Evolutionary conservation across 2,113 vertebrate species (phyloP).

Genomic region (Lontra canadensis): DNA sequence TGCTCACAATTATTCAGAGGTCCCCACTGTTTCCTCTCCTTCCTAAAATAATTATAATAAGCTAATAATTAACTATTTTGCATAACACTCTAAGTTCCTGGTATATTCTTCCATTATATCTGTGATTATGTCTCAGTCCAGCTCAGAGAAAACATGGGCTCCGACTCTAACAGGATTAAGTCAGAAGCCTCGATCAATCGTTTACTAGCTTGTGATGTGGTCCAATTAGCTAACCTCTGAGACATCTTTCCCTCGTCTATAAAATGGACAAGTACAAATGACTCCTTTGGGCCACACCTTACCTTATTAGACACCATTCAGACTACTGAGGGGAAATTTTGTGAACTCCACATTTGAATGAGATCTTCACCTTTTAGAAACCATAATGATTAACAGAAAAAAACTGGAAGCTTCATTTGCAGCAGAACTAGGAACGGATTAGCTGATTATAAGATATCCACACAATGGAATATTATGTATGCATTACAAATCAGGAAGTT

Average conservation of each 20-base stretch:
- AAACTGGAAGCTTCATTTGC: background rate
- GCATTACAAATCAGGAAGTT: background rate
- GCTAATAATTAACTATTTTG: background rate
- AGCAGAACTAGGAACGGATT: background rate
- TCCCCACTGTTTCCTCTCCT: background rate
- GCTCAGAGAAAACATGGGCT: background rate
- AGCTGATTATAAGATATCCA: background rate
- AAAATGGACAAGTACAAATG: background rate
- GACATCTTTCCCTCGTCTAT: background rate
- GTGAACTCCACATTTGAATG: background rate
- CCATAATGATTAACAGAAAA: background rate
- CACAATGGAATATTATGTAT: background rate
- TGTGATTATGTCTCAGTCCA: background rate
- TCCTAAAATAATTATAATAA: background rate
- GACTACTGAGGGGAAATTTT: background rate
- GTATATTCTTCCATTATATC: background rate
- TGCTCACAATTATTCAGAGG: background rate
- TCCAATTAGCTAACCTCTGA: background rate
- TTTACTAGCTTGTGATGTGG: background rate
- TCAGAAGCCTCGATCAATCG: background rate
- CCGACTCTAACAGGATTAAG: background rate
- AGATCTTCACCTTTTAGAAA: background rate
- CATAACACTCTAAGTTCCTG: background rate
- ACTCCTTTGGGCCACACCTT: background rate
- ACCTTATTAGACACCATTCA: background rate